Conservation (phyloP, 2,888 invertebrate genomes). For the Parnassius glacialis region DNA sequence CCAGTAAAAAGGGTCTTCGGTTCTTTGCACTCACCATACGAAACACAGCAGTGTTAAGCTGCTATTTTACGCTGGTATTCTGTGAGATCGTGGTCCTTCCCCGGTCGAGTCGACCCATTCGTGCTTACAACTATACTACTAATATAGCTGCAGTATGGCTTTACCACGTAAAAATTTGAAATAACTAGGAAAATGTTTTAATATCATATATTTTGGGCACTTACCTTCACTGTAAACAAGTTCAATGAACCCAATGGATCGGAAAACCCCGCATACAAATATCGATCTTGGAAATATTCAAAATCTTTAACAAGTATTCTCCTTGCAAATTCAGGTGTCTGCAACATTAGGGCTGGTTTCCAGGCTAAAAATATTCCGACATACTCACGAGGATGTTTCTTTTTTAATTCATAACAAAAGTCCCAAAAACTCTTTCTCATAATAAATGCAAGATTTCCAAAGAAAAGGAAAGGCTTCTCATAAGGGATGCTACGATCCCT, state of each 20-base stretch:
- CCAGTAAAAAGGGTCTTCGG: too few species aligned
- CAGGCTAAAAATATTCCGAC: conserved; percentile 56
- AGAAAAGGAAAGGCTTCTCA: conserved; percentile 47
- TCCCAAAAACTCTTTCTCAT: conserved; percentile 57
- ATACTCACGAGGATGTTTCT: conserved; percentile 47
- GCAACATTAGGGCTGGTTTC: conserved; percentile 53
- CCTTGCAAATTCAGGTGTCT: conserved; percentile 55
- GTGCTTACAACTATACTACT: too few species aligned
- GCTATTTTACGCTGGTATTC: too few species aligned
- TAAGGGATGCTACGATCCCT: conserved; percentile 53
- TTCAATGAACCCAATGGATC: conserved; percentile 62
- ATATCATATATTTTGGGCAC: conserved; percentile 14
- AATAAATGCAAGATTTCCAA: conserved; percentile 55
- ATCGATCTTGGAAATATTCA: conserved; percentile 55
- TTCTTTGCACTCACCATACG: too few species aligned
- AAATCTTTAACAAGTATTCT: conserved; percentile 52
- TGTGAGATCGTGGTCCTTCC: too few species aligned
- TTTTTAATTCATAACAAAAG: conserved; percentile 44
- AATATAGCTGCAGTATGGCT: too few species aligned
- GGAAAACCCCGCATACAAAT: conserved; percentile 42
- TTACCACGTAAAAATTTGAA: too few species aligned
- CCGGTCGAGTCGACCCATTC: too few species aligned
- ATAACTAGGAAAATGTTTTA: not conserved
- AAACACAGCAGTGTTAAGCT: too few species aligned
- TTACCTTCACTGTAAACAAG: conserved; percentile 59